Evolutionary conservation across 35 echinoderm and acorn worm species (phyloP), one percentile per base, ranked within the genome.

Genomic region (Amphiura filiformis): DNA sequence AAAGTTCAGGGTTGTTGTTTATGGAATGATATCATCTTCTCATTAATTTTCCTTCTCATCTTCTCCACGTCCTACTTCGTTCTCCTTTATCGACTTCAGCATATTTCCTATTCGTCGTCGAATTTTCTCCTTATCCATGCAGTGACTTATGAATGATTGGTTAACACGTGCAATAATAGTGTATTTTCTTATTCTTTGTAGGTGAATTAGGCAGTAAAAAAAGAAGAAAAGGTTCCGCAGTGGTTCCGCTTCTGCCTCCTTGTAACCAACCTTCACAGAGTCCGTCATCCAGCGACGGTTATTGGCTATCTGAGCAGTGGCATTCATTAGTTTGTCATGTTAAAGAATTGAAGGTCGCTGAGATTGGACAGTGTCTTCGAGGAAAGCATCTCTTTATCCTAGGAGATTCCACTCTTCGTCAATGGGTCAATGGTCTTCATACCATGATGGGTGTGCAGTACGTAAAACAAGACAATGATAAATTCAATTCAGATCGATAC

Each of bases 351-450:
- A 52, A 32, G 18, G 30, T 44, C 56, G 42, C 26, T 35, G 86
- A 78, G 13, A 35, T 88, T 5, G 26, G 32, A 41, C 28, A 32
- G 1, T 88, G 86, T 79, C 77, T 88, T 11, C 9, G 34, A 32
- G 76, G 77, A 1, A 80, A 88, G 36, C 76, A 78, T 56, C 76
- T 88, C 23, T 81, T 44, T 36, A 80, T 88, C 17, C 76, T 80
- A 12, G 86, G 86, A 38, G 86, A 81, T 80, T 88, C 86, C 38
- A 88, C 76, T 49, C 23, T 88, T 4, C 77, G 86, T 35, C 37
- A 36, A 47, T 80, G 76, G 86, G 39, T 44, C 31, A 11, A 17
- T 0, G 5, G 34, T 30, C 49, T 88, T 13, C 31, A 38, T 23
- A 49, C 31, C 13, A 80, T 56, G 36, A 4, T 88, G 34, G 86